Conservation (phyloP, 53 echinoderm and acorn worm genomes). For the Astropecten irregularis region DNA sequence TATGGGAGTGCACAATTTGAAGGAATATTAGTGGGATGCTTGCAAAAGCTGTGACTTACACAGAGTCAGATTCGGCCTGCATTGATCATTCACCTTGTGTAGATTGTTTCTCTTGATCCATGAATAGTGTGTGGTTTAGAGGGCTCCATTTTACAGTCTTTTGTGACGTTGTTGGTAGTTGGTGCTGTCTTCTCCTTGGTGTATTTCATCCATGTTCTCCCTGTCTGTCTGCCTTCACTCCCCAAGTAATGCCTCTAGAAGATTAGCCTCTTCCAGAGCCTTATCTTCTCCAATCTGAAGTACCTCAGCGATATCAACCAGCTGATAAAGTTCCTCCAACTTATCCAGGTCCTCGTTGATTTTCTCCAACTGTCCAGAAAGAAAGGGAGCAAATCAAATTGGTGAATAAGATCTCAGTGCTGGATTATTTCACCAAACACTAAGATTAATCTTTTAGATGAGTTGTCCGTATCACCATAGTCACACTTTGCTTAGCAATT, state of each 20-base stretch:
- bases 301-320: conserved; percentile 5
- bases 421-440: too few relatives aligned
- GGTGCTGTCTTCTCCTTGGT: not conserved
- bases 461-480: too few relatives aligned
- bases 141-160: conserved; percentile 32
- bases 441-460: too few relatives aligned
- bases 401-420: not conserved
- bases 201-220: not conserved
- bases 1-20: too few relatives aligned
- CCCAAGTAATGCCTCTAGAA: conserved; percentile 1
- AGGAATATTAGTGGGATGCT: too few relatives aligned
- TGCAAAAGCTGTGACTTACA: too few relatives aligned
- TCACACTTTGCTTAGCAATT: too few relatives aligned
- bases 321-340: conserved; percentile 9
- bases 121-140: not conserved
- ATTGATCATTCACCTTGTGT: too few relatives aligned
- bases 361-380: not conserved
- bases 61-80: too few relatives aligned
- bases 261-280: not conserved
- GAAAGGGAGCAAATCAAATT: not conserved
- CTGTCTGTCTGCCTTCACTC: not conserved
- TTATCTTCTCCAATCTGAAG: not conserved
- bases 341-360: conserved; percentile 6
- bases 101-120: not conserved
- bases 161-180: conserved; percentile 10